A percentile compares a stretch with the other conserved stretches of the same genome.
These are phyloP conservation scores for Armadillidium nasatum DNA, from an alignment of 1,140 invertebrate species.

Conservation along the genomic window DNA sequence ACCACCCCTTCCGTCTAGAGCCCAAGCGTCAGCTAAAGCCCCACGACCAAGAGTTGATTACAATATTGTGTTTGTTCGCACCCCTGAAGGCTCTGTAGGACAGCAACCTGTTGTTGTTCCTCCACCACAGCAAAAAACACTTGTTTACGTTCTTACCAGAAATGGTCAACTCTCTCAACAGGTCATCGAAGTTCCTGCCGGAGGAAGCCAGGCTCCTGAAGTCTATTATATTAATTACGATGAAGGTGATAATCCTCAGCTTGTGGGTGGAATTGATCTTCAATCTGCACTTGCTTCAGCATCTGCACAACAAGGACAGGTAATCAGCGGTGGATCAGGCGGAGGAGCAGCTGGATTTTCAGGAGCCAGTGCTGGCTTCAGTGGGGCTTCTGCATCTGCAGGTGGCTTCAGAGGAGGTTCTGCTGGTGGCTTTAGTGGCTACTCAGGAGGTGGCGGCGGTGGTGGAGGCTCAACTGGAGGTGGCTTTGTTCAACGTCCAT, in stretches of 20 bases:
- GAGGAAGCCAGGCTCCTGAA: neutral
- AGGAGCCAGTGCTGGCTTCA: neutral
- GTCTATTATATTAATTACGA: slow-evolving; percentile 28
- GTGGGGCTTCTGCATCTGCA: neutral
- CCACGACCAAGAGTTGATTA: slow-evolving; percentile 36
- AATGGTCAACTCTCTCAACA: slow-evolving; percentile 27
- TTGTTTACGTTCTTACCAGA: slow-evolving; percentile 42
- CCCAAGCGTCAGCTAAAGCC: slow-evolving; percentile 25
- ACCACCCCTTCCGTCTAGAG: slow-evolving; percentile 17
- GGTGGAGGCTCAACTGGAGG: neutral
- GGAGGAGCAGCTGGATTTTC: neutral
- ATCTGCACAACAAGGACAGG: neutral
- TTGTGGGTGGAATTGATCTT: slow-evolving; percentile 22
- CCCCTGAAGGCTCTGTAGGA: slow-evolving; percentile 20
- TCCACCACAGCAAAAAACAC: slow-evolving; percentile 38
- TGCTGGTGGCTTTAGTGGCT: neutral
- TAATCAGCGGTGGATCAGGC: neutral
- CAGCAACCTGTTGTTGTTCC: slow-evolving; percentile 35
- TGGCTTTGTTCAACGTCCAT: neutral
- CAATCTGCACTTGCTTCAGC: slow-evolving; percentile 20
- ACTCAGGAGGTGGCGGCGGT: neutral
- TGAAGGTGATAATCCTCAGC: slow-evolving; percentile 25
- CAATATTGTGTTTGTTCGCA: slow-evolving; percentile 42
- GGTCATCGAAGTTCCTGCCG: slow-evolving; percentile 33
- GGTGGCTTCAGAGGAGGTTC: neutral